Percentiles rank a stretch among this genome's conserved stretches.
phyloP scores from a whole-genome alignment of 2,888 invertebrate genomes.

The Pherbina coryleti region DNA sequence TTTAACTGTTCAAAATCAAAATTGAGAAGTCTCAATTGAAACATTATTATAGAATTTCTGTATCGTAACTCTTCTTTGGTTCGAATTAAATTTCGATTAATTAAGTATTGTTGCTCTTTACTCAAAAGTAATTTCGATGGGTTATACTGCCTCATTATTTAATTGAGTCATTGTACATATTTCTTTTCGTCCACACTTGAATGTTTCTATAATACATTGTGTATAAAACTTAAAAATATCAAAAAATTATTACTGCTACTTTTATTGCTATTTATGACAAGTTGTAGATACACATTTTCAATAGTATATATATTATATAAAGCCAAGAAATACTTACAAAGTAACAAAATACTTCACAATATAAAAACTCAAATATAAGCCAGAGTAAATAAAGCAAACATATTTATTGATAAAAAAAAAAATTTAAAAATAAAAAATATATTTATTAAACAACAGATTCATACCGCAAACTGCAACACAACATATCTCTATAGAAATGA shows the following conservation, averaged over 20 bases:
- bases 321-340: constrained; percentile 9
- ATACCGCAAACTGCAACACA: constrained; percentile 30
- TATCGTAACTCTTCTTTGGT: too few relatives aligned
- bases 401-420: neutral
- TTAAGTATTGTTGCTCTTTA: too few relatives aligned
- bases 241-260: constrained; percentile 20
- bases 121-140: too few relatives aligned
- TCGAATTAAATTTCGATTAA: too few relatives aligned
- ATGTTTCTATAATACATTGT: neutral
- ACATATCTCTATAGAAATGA: constrained; percentile 34
- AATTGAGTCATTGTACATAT: neutral
- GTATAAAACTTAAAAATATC: neutral
- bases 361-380: neutral
- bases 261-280: constrained; percentile 32
- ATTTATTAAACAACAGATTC: neutral
- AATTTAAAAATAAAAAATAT: constrained; percentile 1
- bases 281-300: constrained; percentile 30
- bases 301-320: neutral
- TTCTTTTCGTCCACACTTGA: constrained; percentile 4
- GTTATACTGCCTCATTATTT: neutral
- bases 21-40: too few relatives aligned
- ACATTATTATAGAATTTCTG: too few relatives aligned
- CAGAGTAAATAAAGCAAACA: neutral
- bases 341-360: neutral
- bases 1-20: too few relatives aligned